A percentile compares a stretch with the other conserved stretches of the same genome.
Evolutionary conservation across 2,888 invertebrate genomes (phyloP).

Genomic region (Nymphalis c-album): DNA sequence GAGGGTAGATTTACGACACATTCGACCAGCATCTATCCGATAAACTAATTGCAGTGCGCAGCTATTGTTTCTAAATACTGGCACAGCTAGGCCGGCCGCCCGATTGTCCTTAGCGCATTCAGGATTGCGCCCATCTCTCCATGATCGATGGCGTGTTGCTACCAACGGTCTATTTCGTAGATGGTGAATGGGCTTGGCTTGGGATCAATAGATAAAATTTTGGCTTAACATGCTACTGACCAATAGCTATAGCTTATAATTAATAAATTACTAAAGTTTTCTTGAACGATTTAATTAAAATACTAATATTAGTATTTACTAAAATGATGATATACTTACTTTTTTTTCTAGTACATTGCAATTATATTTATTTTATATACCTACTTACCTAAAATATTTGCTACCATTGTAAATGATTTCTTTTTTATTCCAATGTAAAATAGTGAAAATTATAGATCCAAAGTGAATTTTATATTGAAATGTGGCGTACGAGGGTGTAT

Average conservation of each 20-base stretch:
- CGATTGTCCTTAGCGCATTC: conserved; percentile 23
- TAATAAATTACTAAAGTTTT: too few species aligned
- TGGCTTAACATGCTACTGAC: too few species aligned
- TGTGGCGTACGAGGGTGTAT: conserved; percentile 28
- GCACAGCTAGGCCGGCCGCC: conserved; percentile 2
- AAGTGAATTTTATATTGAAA: conserved; percentile 28
- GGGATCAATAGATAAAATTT: too few species aligned
- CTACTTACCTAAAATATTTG: too few species aligned
- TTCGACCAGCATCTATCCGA: conserved; percentile 78
- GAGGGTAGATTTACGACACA: conserved; percentile 77
- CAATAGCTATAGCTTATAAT: too few species aligned
- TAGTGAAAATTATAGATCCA: conserved; percentile 11
- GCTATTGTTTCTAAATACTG: conserved; percentile 79
- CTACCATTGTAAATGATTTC: too few species aligned
- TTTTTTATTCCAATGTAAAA: not conserved
- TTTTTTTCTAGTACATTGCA: too few species aligned
- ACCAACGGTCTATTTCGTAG: conserved; percentile 10
- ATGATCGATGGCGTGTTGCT: conserved; percentile 23
- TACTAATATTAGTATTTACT: too few species aligned
- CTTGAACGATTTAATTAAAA: too few species aligned
- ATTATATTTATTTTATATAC: too few species aligned
- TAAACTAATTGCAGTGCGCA: conserved; percentile 77
- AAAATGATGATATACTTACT: too few species aligned
- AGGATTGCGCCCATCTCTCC: conserved; percentile 17
- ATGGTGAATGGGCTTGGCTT: not conserved